Evolutionary conservation across 2,888 invertebrate genomes (phyloP), one percentile per base, ranked within the genome.

Genomic region (Ichneumon xanthorius): DNA sequence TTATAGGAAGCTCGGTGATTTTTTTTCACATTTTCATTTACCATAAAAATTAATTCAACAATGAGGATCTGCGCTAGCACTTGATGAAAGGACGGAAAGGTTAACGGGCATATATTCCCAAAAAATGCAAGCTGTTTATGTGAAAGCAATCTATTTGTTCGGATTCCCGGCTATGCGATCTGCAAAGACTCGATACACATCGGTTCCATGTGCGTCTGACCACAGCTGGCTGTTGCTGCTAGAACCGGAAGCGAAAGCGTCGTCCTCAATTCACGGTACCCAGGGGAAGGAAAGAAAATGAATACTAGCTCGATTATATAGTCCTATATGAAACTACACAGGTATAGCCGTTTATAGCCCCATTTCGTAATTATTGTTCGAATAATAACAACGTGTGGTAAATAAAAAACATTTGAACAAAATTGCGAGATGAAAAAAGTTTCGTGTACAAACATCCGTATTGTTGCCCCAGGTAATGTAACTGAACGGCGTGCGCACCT

Each of bases 201-300:
- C 61, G 61, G 14, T 58, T 58, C 58, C 26, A 33, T 11, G n/a
- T 26, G 16, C 22, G 63, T 63, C 63, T 50, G 75, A 63, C 48
- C 61, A 58, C 55, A 72, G 61, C 22, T 26, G 26, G 58, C 73
- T 16, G 45, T 45, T 45, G 26, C 73, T 61, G 22, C 11, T 40
- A 72, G 58, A 72, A 55, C 37, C 58, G 72, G 72, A 72, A 72
- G 55, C 40, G 33, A 72, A 58, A 55, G 55, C 53, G 55, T 19
- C n/a, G 33, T 33, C 16, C 61, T 33, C 61, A n/a, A 63, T 63
- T 63, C 33, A 6, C 61, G 14, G 14, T 63, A 63, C 30, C 6
- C 7, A n/a, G 30, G 26, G 30, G n/a, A 61, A 30, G 3, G 55
- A 55, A 22, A 55, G 22, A 30, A 63, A 33, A 30, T 16, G 1